Base-by-base conservation (phyloP, 2,888 invertebrate species). In the Ferrisia virgata region DNA sequence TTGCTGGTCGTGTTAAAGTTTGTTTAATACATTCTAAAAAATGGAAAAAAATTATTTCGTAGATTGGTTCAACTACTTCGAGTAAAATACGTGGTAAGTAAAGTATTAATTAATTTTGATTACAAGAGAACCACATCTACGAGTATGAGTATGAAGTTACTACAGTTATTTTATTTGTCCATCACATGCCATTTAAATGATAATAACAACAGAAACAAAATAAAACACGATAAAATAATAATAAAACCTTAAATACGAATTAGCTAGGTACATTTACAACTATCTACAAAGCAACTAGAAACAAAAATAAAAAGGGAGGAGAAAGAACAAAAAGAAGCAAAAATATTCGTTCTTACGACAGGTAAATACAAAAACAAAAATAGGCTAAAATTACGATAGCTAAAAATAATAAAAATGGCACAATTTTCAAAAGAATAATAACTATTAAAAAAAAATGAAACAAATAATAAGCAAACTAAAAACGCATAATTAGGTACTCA, bases 391-490 rank as follows among this genome's bases (percentile, higher is more conserved):
- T 47, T 18, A 47, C 18, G 4, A 25, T 28, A 64, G 11, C 22
- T 53, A 64, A 28, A 64, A 64, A 33, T 72, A 33, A 28, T 72
- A 72, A 31, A 78, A 78, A 39, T 76, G 39, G 39, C 76, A 76
- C 76, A 76, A 40, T 58, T 58, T 53, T 40, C 18, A 79, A 72
- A 69, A 85, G 31, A 79, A 85, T 80, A 33, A 85, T 78, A 79
- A 85, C n/a, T n/a, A n/a, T n/a, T n/a, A 85, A 85, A 64, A 33
- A 85, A 85, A 58, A 79, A 78, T 9, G 40, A 43, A 58, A 18
- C 31, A 43, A 80, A 85, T 43, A 53, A 18, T 53, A 72, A 25
- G 36, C 53, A 58, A 33, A 76, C 64, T 80, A n/a, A 53, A 18
- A 85, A 64, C 28, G 11, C 28, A 69, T 25, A 64, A 25, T 64